Base-by-base conservation (phyloP, 2,797 vertebrate species). In the Garrulus glandarius region DNA sequence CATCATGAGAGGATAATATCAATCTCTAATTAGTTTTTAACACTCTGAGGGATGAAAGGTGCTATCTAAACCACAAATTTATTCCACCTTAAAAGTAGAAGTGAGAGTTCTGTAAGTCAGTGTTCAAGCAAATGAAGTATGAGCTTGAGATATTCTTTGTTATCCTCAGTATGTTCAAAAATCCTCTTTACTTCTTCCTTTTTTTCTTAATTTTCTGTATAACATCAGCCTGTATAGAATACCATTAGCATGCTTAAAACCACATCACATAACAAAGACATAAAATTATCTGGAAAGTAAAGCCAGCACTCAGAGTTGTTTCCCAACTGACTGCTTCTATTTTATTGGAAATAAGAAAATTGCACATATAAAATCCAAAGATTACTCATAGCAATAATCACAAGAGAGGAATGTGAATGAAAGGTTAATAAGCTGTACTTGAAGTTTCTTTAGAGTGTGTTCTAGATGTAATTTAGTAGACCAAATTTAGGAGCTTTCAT, bases 21-120 rank as follows among this genome's bases (percentile, higher is more conserved):
- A 61, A 63, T 63, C 69, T 71, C 69, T 88, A 90, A 91, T 91
- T 92, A 96, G 37, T 84, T 95, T 92, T 41, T 60, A 13, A 60
- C 47, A 56, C 30, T 39, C 64, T 82, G 41, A 87, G 32, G n/a
- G 32, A 76, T 76, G 39, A 87, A 89, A 95, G 32, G 41, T 90
- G 70, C 29, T 70, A 74, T 46, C 56, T 52, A 79, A 90, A 84
- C 24, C 24, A 91, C n/a, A 79, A n/a, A 72, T 84, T 76, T 89
- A 72, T 91, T 72, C 57, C 39, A 87, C 47, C 29, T 76, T 89
- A 89, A 44, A 76, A 84, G 65, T 0, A 44, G 39, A 93, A 72
- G n/a, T 52, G 65, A 60, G 52, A 84, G 22, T 60, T 92, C 64
- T 65, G 5, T 71, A 81, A 86, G 16, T 60, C 50, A 78, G 26